phyloP scores from a whole-genome alignment of 2,888 invertebrate species.

The Itoplectis maculator region DNA sequence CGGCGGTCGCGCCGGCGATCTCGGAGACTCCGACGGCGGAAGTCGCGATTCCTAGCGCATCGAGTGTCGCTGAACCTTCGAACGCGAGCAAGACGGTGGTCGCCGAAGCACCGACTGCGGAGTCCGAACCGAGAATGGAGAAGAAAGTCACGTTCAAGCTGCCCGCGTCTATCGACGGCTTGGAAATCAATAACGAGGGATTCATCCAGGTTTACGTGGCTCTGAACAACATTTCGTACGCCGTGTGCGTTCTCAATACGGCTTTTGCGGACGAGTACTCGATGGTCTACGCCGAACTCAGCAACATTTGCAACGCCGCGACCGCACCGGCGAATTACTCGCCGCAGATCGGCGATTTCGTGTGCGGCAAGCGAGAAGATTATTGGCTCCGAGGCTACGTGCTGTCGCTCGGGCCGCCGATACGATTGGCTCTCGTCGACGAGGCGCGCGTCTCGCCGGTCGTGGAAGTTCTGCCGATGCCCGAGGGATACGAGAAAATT shows the following conservation, averaged over 20 bases:
- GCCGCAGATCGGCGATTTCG: conserved; percentile 73
- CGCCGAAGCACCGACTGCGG: background rate
- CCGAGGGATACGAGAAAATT: conserved; percentile 67
- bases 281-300: conserved; percentile 65
- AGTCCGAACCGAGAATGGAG: background rate
- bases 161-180: conserved; percentile 46
- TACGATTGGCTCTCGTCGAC: conserved; percentile 75
- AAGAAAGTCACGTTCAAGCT: conserved; percentile 34
- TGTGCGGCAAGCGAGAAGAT: conserved; percentile 72
- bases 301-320: conserved; percentile 51
- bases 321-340: conserved; percentile 59
- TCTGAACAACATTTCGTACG: conserved; percentile 67
- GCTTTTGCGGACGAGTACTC: conserved; percentile 33
- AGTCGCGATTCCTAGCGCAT: background rate
- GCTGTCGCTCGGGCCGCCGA: conserved; percentile 62
- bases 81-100: background rate
- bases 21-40: background rate
- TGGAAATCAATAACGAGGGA: conserved; percentile 51
- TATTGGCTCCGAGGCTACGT: conserved; percentile 79
- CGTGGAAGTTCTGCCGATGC: conserved; percentile 69
- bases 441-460: conserved; percentile 71
- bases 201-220: conserved; percentile 64
- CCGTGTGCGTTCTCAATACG: conserved; percentile 66
- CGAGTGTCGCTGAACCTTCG: background rate
- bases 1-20: background rate